Conservation (phyloP, 1,140 invertebrate genomes). For the Trichonephila inaurata region DNA sequence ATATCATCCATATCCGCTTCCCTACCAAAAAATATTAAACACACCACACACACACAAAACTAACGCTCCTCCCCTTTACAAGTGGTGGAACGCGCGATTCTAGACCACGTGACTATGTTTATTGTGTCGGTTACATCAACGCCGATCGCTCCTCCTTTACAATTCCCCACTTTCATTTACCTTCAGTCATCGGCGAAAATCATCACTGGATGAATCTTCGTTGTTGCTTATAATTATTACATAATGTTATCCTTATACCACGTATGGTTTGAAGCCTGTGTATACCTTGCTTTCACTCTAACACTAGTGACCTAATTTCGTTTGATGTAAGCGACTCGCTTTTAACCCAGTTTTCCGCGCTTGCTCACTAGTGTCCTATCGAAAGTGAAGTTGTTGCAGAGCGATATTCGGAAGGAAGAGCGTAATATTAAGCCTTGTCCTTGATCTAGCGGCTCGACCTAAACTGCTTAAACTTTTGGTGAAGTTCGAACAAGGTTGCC, state of each 20-base stretch:
- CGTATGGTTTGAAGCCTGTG: background rate
- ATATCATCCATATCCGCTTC: conserved; percentile 25
- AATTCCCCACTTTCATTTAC: conserved; percentile 2
- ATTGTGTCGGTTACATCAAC: conserved; percentile 57
- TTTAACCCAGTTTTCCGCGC: conserved; percentile 68
- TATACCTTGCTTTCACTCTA: conserved; percentile 23
- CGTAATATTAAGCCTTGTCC: conserved; percentile 61
- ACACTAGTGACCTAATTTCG: conserved; percentile 71
- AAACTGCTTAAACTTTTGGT: background rate
- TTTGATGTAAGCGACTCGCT: conserved; percentile 41
- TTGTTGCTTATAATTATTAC: conserved; percentile 26
- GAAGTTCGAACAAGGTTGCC: background rate
- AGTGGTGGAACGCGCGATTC: conserved; percentile 67
- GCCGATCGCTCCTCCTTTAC: conserved; percentile 28
- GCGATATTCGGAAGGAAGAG: background rate
- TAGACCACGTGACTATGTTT: conserved; percentile 64
- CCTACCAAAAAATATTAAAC: conserved; percentile 45
- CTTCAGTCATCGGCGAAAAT: background rate
- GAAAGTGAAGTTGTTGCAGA: conserved; percentile 54
- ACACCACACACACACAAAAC: conserved; percentile 32
- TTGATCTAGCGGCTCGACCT: conserved; percentile 28
- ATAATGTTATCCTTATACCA: conserved; percentile 41
- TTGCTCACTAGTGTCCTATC: background rate
- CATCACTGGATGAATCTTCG: background rate
- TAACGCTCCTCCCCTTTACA: conserved; percentile 38